A percentile compares a stretch with the other conserved stretches of the same genome.
Conservation (phyloP, 2,113 vertebrate genomes). For the Sinocyclocheilus anshuiensis region DNA sequence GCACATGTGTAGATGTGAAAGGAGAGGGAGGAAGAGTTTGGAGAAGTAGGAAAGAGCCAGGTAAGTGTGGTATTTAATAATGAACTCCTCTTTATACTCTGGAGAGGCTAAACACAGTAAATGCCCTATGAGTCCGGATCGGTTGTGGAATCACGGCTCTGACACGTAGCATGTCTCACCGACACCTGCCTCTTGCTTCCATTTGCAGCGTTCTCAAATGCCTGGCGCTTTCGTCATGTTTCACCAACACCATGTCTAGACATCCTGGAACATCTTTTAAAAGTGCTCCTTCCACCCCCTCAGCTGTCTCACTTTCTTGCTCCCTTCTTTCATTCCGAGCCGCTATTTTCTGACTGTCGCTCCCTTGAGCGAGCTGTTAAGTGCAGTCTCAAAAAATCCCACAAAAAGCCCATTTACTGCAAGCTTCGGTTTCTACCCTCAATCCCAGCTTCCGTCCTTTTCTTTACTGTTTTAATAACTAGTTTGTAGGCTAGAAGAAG, state of each 20-base stretch:
- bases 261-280: conserved; percentile 67
- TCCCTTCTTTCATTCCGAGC: conserved; percentile 63
- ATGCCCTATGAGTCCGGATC: conserved; percentile 32
- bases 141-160: conserved; percentile 20
- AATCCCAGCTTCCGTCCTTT: conserved; percentile 63
- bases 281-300: conserved; percentile 65
- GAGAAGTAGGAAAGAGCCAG: not conserved
- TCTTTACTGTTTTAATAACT: conserved; percentile 63
- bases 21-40: conserved; percentile 47
- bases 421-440: conserved; percentile 59
- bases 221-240: conserved; percentile 62
- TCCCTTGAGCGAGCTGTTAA: conserved; percentile 78
- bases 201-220: conserved; percentile 56
- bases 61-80: conserved; percentile 32
- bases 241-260: conserved; percentile 56
- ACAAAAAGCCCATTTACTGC: conserved; percentile 78
- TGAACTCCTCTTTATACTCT: conserved; percentile 25
- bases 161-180: conserved; percentile 40
- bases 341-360: conserved; percentile 67
- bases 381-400: conserved; percentile 75
- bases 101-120: conserved; percentile 37
- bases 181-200: conserved; percentile 59
- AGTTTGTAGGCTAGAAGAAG: conserved; percentile 61
- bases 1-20: conserved; percentile 49
- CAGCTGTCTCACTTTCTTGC: conserved; percentile 57